phyloP scores from a whole-genome alignment of 1,140 invertebrate species.

The Drosophila albomicans region DNA sequence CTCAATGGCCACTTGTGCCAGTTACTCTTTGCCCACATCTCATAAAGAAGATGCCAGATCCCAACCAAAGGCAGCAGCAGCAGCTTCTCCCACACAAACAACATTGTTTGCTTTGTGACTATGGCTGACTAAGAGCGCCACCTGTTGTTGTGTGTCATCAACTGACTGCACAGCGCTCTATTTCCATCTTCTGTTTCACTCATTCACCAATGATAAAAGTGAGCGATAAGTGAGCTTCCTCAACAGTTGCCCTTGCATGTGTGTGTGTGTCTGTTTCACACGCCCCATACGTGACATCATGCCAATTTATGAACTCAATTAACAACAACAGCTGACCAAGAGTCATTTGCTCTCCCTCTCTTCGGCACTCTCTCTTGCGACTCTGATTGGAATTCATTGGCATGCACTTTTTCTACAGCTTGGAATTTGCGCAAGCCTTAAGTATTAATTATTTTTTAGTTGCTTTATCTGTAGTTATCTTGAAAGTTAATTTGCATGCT shows the following conservation, averaged over 20 bases:
- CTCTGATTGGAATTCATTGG: constrained; percentile 13
- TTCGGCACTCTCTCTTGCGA: neutral
- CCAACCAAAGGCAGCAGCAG: neutral
- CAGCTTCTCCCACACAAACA: constrained; percentile 48
- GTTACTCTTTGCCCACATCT: constrained; percentile 36
- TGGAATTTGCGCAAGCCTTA: neutral
- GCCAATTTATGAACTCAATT: constrained; percentile 68
- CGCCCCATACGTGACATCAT: constrained; percentile 70
- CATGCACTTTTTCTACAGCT: neutral
- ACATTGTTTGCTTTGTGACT: constrained; percentile 22
- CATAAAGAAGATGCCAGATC: constrained; percentile 31
- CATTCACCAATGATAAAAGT: constrained; percentile 60
- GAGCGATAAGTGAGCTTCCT: constrained; percentile 59
- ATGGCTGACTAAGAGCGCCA: constrained; percentile 64
- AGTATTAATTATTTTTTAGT: neutral
- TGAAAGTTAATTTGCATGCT: constrained; percentile 28
- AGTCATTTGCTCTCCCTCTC: neutral
- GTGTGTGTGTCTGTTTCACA: constrained; percentile 28
- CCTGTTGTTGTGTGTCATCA: constrained; percentile 76
- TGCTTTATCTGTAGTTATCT: neutral
- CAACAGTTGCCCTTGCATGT: neutral
- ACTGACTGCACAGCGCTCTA: constrained; percentile 12
- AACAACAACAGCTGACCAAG: constrained; percentile 13
- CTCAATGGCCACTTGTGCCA: constrained; percentile 45
- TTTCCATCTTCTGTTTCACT: constrained; percentile 10